Evolutionary conservation across 2,113 vertebrate species (phyloP).

Genomic region (Gymnobelideus leadbeateri): DNA sequence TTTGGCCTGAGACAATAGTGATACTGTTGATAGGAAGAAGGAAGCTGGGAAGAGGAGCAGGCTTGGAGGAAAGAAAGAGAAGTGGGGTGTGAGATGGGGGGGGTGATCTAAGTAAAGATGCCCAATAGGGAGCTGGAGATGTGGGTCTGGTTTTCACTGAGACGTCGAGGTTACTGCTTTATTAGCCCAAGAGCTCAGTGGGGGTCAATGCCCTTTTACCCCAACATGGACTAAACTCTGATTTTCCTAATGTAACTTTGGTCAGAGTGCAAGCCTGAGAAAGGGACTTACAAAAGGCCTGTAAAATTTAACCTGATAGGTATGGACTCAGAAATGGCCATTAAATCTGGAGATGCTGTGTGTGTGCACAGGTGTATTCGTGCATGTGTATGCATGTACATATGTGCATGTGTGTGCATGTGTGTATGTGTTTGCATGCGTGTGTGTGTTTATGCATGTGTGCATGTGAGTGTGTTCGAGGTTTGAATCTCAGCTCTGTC

Average conservation of each 20-base stretch:
- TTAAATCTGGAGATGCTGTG: background rate
- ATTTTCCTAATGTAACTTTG: background rate
- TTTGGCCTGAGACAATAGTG: background rate
- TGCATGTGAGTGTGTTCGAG: too few species aligned
- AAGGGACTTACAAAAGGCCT: background rate
- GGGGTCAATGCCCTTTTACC: background rate
- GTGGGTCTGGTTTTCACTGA: background rate
- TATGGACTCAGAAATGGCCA: background rate
- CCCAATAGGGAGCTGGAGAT: background rate
- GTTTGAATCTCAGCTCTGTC: background rate
- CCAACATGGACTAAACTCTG: background rate
- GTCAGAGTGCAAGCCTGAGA: background rate
- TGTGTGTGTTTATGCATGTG: too few species aligned
- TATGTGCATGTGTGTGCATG: too few species aligned
- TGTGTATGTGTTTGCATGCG: too few species aligned
- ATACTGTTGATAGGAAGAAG: background rate
- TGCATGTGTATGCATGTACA: too few species aligned
- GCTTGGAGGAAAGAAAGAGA: background rate
- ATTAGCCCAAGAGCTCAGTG: background rate
- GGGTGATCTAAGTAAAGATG: background rate
- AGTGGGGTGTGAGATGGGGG: background rate
- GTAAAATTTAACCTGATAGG: background rate
- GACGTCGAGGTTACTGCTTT: background rate
- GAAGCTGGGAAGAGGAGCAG: background rate
- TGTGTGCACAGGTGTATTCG: too few species aligned